These are phyloP conservation scores for Limenitis camilla DNA, from an alignment of 2,888 invertebrate species.

Conservation along the genomic window DNA sequence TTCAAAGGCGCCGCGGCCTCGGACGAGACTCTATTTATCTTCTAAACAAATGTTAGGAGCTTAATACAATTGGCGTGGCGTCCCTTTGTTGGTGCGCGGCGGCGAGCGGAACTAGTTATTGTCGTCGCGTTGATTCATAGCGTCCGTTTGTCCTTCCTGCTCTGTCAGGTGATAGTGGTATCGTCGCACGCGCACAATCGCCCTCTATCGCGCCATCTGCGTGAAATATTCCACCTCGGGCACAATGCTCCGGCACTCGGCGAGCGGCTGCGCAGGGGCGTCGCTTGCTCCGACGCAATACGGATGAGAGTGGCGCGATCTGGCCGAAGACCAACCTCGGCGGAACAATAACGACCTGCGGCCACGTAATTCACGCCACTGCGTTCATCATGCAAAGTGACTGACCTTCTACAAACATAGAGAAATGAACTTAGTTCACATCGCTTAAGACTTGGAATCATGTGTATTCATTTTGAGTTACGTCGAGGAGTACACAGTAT, in stretches of 20 bases:
- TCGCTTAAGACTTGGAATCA: conserved; percentile 13
- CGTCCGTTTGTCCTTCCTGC: conserved; percentile 54
- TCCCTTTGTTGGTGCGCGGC: conserved; percentile 18
- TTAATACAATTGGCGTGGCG: conserved; percentile 29
- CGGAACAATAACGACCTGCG: conserved; percentile 52
- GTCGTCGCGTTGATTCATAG: conserved; percentile 54
- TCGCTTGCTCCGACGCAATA: conserved; percentile 13
- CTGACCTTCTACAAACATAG: conserved; percentile 20
- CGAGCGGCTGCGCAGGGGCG: conserved; percentile 14
- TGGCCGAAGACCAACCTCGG: conserved; percentile 21
- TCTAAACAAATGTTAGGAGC: conserved; percentile 30
- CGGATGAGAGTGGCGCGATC: conserved; percentile 19
- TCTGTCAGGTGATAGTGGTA: conserved; percentile 51
- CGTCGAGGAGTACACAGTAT: conserved; percentile 49
- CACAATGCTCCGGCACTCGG: conserved; percentile 36
- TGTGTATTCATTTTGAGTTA: conserved; percentile 34
- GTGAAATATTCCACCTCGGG: conserved; percentile 62
- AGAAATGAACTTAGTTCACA: conserved; percentile 27
- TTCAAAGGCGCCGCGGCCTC: conserved; percentile 57
- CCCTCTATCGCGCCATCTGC: conserved; percentile 62
- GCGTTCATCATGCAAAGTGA: conserved; percentile 69
- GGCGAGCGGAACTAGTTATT: conserved; percentile 32
- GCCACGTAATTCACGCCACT: conserved; percentile 70
- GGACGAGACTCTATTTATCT: conserved; percentile 17
- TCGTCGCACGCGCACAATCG: conserved; percentile 48